These are phyloP conservation scores for Vipera latastei DNA, from an alignment of 2,797 vertebrate genomes.

Conservation along the genomic window DNA sequence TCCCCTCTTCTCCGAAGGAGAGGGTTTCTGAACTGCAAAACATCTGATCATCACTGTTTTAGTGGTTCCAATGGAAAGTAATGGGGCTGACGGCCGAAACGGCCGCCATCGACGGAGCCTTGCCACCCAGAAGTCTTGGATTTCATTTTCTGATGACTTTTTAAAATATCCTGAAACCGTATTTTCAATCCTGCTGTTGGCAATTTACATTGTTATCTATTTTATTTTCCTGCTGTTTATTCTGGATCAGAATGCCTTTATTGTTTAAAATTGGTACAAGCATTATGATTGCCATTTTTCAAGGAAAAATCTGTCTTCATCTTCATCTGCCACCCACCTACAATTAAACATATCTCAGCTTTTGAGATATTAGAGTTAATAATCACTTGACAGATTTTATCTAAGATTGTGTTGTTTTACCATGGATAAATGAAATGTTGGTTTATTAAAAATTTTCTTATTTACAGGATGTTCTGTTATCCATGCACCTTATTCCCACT, in stretches of 20 bases:
- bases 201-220: not conserved
- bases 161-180: not conserved
- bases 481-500: not conserved
- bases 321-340: not conserved
- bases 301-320: not conserved
- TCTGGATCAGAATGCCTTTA: not conserved
- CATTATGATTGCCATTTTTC: not conserved
- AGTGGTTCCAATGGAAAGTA: no score
- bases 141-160: not conserved
- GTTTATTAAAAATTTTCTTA: constrained; percentile 1
- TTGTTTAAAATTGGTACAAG: not conserved
- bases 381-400: constrained; percentile 21
- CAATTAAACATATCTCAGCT: constrained; percentile 9
- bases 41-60: no score
- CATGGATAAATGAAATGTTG: constrained; percentile 16
- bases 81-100: no score
- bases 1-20: no score
- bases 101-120: no score
- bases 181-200: not conserved
- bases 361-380: constrained; percentile 25
- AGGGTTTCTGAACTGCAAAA: no score
- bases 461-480: not conserved
- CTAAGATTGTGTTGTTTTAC: not conserved
- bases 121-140: no score
- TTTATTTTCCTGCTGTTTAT: not conserved